Percentiles rank a stretch among this genome's conserved stretches.
Conservation (phyloP, 2,113 vertebrate genomes). For the Corythornis madagascariensis region DNA sequence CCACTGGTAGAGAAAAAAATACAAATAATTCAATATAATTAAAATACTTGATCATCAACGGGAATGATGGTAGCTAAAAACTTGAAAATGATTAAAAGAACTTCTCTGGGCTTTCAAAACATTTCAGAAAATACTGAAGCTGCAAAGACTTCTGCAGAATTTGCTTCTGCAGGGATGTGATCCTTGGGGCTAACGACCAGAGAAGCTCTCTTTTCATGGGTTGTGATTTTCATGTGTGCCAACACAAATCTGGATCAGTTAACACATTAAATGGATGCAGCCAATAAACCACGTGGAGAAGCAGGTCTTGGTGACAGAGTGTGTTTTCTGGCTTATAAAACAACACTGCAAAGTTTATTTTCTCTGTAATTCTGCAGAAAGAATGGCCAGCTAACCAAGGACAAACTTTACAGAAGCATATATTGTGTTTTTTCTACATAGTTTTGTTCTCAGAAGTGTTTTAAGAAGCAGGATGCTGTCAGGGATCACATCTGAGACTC, state of each 20-base stretch:
- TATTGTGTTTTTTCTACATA: neutral
- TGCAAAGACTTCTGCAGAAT: neutral
- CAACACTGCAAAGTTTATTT: neutral
- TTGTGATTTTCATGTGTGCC: neutral
- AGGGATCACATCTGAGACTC: neutral
- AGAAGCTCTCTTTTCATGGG: neutral
- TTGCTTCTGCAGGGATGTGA: neutral
- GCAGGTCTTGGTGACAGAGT: neutral
- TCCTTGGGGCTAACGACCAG: neutral
- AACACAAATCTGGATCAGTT: neutral
- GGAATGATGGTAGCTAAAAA: neutral
- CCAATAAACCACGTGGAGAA: neutral
- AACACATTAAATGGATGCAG: neutral
- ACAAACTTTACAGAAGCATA: neutral
- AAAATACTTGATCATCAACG: neutral
- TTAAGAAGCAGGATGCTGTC: constrained; percentile 1
- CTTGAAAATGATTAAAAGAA: neutral
- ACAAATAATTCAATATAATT: neutral
- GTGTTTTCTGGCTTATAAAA: neutral
- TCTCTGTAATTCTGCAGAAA: neutral
- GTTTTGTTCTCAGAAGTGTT: neutral
- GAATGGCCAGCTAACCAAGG: neutral
- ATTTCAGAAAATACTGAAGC: neutral
- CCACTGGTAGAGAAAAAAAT: neutral
- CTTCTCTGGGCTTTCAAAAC: neutral